Percentiles rank a stretch among this genome's conserved stretches.
Conservation (phyloP, 2,888 invertebrate genomes). For the Eupithecia subumbrata region DNA sequence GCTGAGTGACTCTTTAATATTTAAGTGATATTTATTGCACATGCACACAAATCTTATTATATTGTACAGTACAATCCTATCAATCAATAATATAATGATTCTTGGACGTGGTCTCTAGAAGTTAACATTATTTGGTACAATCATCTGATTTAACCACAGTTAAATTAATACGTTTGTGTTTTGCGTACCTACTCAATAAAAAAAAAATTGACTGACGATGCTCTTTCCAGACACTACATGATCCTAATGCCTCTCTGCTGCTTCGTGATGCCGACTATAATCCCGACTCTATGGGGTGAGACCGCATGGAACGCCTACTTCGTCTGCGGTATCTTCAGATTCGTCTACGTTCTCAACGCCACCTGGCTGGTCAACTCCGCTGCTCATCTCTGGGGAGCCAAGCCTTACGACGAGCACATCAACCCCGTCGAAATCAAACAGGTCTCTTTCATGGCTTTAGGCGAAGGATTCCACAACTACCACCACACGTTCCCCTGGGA, state of each 20-base stretch:
- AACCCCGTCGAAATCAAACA: conserved; percentile 88
- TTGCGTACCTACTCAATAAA: not conserved
- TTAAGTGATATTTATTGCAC: not conserved
- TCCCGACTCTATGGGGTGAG: conserved; percentile 93
- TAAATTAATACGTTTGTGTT: not conserved
- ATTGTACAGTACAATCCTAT: too few relatives aligned
- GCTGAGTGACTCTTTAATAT: not conserved
- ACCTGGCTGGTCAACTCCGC: conserved; percentile 96
- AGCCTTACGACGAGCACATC: conserved; percentile 89
- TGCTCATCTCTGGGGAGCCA: conserved; percentile 90
- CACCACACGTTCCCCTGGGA: conserved; percentile 94
- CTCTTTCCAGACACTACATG: conserved; percentile 86
- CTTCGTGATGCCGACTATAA: conserved; percentile 89
- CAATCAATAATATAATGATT: not conserved
- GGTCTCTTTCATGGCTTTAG: conserved; percentile 87
- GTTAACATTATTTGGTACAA: not conserved
- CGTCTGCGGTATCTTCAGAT: conserved; percentile 89
- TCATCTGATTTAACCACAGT: not conserved
- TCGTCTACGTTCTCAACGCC: conserved; percentile 90
- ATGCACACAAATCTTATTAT: not conserved
- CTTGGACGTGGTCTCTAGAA: not conserved
- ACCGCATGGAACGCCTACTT: conserved; percentile 85
- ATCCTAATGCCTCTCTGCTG: conserved; percentile 88
- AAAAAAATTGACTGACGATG: not conserved
- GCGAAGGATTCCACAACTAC: conserved; percentile 95